Evolutionary conservation across 2,113 vertebrate species (phyloP), one percentile per base, ranked within the genome.

Genomic region (Poeciliopsis prolifica): DNA sequence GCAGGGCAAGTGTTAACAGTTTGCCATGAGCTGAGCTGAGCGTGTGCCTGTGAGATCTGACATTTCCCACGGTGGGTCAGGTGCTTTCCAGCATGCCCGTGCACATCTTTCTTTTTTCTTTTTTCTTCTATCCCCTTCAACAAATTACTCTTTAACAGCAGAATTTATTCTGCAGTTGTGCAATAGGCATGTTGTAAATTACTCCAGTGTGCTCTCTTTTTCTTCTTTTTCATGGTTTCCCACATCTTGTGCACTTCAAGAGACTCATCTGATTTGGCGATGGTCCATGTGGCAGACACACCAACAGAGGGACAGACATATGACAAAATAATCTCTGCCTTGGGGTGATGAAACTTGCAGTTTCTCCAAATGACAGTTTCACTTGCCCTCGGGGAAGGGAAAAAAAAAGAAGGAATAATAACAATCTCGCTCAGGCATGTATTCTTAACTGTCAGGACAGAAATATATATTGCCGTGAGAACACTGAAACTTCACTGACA

Each of bases 241-340:
- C 92, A 92, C 91, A 89, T 87, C 88, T 15, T 48, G 44, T 61
- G 60, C 86, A 88, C 79, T 85, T 93, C 88, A 4, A 77, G 84
- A 87, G 83, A 84, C 74, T 78, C 73, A 78, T 65, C 83, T 75
- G 75, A 86, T 89, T 88, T 92, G 92, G 92, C 86, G 3, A 3
- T 0, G 2, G 19, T 89, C 88, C 87, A 92, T 84, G 89, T 89
- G 86, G 87, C 88, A 83, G 85, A 61, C 62, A 64, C 81, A 51
- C 77, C 77, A 66, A 75, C 79, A 86, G 84, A 86, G 84, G 83
- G 78, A 85, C 87, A 75, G 79, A 85, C 88, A 83, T 88, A 17
- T 48, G 92, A 92, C 84, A 87, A 86, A 91, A 89, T 91, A 90
- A 92, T 90, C 85, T 90, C 84, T 89, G 85, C 91, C 91, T 90